phyloP scores from a whole-genome alignment of 2,113 vertebrate species.

The Indicator maculatus region DNA sequence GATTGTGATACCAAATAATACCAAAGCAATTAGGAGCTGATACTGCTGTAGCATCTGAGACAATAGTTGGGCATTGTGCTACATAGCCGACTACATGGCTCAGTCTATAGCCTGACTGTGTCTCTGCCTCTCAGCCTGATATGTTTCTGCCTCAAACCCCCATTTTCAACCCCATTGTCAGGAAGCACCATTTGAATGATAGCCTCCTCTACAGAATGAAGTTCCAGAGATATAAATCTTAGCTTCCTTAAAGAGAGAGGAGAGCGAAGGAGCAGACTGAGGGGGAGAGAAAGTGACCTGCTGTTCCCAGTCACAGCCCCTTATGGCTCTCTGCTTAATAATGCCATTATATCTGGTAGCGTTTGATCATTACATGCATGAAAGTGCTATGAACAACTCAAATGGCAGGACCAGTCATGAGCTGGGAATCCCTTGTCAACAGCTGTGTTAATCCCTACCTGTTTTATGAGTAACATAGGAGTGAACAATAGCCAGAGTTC shows the following conservation, averaged over 20 bases:
- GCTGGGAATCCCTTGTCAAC: background rate
- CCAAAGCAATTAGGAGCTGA: background rate
- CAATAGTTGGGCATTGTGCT: background rate
- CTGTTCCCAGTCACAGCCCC: background rate
- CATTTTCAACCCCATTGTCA: background rate
- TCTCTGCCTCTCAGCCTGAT: background rate
- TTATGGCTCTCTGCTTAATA: background rate
- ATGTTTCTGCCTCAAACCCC: background rate
- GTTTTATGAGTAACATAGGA: conserved; percentile 97
- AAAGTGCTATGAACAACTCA: background rate
- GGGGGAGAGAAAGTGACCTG: background rate
- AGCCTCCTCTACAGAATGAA: background rate
- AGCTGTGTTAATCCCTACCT: conserved; percentile 72
- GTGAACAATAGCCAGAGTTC: conserved; percentile 90
- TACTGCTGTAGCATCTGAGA: background rate
- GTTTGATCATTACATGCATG: background rate
- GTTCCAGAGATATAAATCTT: background rate
- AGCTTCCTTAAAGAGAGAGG: background rate
- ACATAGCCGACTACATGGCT: background rate
- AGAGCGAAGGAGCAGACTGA: fast-evolving
- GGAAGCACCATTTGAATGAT: background rate
- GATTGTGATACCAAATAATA: background rate
- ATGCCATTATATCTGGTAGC: background rate
- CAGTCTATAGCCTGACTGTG: background rate
- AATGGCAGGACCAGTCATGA: fast-evolving